A percentile compares a stretch with the other conserved stretches of the same genome.
Evolutionary conservation across 2,888 invertebrate species (phyloP).

Genomic region (Drosophila ustulata): DNA sequence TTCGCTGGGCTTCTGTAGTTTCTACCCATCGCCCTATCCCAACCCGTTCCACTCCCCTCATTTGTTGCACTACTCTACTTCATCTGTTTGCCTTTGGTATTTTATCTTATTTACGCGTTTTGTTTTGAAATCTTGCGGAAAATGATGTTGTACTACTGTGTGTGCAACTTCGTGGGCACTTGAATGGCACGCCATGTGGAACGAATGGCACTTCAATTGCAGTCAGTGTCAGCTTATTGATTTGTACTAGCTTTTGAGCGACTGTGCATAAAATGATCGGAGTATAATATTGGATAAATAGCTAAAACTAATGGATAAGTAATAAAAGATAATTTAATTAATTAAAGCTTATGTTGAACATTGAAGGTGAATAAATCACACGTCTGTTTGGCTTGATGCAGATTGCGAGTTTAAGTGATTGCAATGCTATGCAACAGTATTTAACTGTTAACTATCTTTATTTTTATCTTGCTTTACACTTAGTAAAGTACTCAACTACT

Average conservation of each 20-base stretch:
- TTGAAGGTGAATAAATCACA: too few species aligned
- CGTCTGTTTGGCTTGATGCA: too few species aligned
- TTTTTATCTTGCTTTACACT: too few species aligned
- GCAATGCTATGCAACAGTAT: too few species aligned
- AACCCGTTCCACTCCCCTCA: conserved; percentile 10
- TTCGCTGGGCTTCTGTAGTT: conserved; percentile 2
- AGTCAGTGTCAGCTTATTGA: conserved; percentile 29
- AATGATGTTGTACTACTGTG: conserved; percentile 76
- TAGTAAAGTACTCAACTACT: too few species aligned
- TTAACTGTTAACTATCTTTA: too few species aligned
- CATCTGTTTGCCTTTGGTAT: conserved; percentile 27
- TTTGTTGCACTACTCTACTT: conserved; percentile 19
- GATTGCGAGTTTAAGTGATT: too few species aligned
- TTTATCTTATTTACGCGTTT: conserved; percentile 56
- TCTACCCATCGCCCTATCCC: neutral
- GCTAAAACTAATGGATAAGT: neutral
- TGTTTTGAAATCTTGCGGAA: conserved; percentile 82
- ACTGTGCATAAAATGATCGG: neutral
- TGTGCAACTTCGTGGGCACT: conserved; percentile 27
- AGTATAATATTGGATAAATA: neutral
- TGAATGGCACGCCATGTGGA: conserved; percentile 24
- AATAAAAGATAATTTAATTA: neutral
- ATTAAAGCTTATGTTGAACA: neutral
- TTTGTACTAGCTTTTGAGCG: neutral
- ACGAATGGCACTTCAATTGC: conserved; percentile 29